A percentile compares a stretch with the other conserved stretches of the same genome.
These are phyloP conservation scores for Colistium nudipinnis DNA, from an alignment of 2,113 vertebrate species.

Conservation along the genomic window DNA sequence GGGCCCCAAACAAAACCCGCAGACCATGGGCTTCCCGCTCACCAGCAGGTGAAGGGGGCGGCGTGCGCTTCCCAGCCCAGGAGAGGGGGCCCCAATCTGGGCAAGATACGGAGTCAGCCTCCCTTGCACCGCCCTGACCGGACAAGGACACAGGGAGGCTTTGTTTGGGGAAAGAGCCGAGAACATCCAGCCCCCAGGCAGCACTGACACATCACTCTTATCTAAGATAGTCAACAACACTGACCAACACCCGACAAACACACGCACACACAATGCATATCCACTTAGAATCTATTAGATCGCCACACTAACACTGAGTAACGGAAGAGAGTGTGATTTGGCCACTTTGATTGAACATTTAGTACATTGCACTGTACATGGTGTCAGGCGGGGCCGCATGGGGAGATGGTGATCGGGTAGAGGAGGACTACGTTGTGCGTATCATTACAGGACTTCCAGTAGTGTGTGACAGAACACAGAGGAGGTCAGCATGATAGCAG, in stretches of 20 bases:
- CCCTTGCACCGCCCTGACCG: constrained; percentile 26
- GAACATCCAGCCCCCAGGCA: constrained; percentile 59
- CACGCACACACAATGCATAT: background rate
- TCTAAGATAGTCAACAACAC: constrained; percentile 48
- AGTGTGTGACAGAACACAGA: constrained; percentile 60
- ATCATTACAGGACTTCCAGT: constrained; percentile 63
- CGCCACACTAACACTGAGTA: constrained; percentile 17
- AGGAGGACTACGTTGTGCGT: constrained; percentile 37
- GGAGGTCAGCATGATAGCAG: constrained; percentile 75
- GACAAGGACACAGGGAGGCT: constrained; percentile 48
- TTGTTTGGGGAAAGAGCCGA: constrained; percentile 60
- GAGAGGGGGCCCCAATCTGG: constrained; percentile 33
- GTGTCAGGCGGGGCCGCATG: background rate
- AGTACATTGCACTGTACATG: constrained; percentile 10
- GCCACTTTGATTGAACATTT: constrained; percentile 12
- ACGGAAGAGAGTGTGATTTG: background rate
- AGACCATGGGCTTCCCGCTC: constrained; percentile 75
- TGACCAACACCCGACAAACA: constrained; percentile 54
- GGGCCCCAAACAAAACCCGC: constrained; percentile 73
- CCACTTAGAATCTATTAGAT: background rate
- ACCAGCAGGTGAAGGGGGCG: constrained; percentile 57
- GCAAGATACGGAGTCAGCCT: constrained; percentile 44
- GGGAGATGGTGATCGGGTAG: constrained; percentile 21
- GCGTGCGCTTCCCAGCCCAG: constrained; percentile 43
- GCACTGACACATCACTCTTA: constrained; percentile 64